phyloP scores from a whole-genome alignment of 1,140 invertebrate species.

The Cyphomyrmex costatus region DNA sequence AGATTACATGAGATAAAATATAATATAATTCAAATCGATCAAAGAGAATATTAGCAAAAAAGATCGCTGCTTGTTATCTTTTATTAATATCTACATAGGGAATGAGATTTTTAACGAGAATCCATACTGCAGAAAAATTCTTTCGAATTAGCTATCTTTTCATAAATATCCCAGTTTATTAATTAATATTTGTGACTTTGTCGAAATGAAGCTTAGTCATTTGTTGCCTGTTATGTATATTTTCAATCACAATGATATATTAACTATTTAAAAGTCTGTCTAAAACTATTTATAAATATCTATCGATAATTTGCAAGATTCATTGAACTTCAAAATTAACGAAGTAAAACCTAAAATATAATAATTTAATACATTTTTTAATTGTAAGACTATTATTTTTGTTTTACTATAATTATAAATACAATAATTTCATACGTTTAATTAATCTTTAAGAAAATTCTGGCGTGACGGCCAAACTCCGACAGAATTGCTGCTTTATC shows the following conservation, averaged over 20 bases:
- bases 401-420: background rate
- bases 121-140: background rate
- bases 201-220: background rate
- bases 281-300: no score
- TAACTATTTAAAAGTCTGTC: background rate
- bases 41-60: background rate
- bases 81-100: background rate
- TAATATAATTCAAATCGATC: background rate
- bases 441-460: background rate
- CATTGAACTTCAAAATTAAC: background rate
- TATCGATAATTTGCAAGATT: background rate
- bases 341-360: background rate
- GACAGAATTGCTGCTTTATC: no score
- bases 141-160: background rate
- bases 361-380: background rate
- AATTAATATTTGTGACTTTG: constrained; percentile 15
- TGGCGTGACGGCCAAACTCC: no score
- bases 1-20: background rate
- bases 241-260: background rate
- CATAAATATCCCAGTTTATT: background rate
- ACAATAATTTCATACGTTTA: background rate
- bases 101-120: constrained; percentile 6
- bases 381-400: background rate
- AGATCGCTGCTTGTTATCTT: background rate
- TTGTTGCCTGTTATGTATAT: background rate